Percentiles rank a stretch among this genome's conserved stretches.
phyloP scores from a whole-genome alignment of 2,888 invertebrate genomes.

The Mythimna loreyi region DNA sequence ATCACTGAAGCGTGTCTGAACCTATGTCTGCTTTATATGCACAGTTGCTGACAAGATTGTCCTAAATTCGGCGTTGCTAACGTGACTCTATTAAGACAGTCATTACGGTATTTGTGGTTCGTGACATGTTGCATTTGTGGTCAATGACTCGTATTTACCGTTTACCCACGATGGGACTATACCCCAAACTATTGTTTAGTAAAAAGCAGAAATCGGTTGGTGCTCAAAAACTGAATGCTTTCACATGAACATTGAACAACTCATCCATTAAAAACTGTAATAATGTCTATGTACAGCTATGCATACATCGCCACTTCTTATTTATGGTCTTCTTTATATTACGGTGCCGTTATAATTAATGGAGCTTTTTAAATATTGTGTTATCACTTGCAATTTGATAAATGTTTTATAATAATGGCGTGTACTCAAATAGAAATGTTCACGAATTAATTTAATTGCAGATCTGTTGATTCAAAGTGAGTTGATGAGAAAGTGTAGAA shows the following conservation, averaged over 20 bases:
- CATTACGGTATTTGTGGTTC: conserved; percentile 79
- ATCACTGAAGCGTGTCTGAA: conserved; percentile 21
- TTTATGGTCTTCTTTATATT: conserved; percentile 44
- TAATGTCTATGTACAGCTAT: conserved; percentile 29
- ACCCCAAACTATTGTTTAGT: conserved; percentile 70
- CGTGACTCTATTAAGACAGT: conserved; percentile 74
- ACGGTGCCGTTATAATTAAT: conserved; percentile 41
- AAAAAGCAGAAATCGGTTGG: conserved; percentile 54
- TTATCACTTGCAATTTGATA: conserved; percentile 41
- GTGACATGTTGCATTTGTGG: conserved; percentile 79
- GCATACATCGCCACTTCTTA: conserved; percentile 35
- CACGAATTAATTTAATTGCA: conserved; percentile 17
- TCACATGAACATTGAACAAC: conserved; percentile 26
- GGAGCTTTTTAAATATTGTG: conserved; percentile 26
- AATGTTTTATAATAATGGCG: conserved; percentile 18
- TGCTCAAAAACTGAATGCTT: conserved; percentile 44
- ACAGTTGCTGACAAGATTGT: conserved; percentile 63
- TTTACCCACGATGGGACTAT: conserved; percentile 69
- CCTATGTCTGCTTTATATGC: conserved; percentile 48
- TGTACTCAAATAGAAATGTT: conserved; percentile 28
- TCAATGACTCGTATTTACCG: conserved; percentile 84
- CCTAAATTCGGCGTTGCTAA: conserved; percentile 73
- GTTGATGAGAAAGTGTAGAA: conserved; percentile 24
- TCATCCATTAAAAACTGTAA: conserved; percentile 27
- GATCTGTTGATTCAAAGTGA: conserved; percentile 1